Evolutionary conservation across 2,888 invertebrate genomes (phyloP).

Genomic region (Dendrolimus pini): DNA sequence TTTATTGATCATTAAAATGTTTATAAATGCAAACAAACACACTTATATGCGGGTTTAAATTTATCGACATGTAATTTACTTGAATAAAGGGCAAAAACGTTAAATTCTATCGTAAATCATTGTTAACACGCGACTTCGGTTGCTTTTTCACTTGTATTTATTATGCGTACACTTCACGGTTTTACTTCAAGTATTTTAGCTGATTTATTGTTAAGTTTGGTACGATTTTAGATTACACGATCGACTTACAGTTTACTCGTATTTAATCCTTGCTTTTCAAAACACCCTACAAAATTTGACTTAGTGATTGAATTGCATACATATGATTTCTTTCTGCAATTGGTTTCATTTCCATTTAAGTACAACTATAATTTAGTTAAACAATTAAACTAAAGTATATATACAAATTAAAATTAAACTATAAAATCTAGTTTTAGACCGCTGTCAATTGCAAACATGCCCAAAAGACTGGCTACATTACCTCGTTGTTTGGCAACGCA

Average conservation of each 20-base stretch:
- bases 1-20: neutral
- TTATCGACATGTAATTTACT: slow-evolving; percentile 56
- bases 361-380: too few relatives aligned
- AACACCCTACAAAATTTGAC: too few relatives aligned
- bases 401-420: too few relatives aligned
- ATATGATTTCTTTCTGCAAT: too few relatives aligned
- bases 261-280: too few relatives aligned
- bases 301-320: too few relatives aligned
- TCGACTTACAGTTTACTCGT: neutral
- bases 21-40: slow-evolving; percentile 21
- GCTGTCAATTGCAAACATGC: too few relatives aligned
- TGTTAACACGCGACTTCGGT: slow-evolving; percentile 43
- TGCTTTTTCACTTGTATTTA: slow-evolving; percentile 51
- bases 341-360: too few relatives aligned
- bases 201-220: slow-evolving; percentile 18
- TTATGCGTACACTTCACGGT: slow-evolving; percentile 50
- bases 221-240: slow-evolving; percentile 20
- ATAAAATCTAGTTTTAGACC: too few relatives aligned
- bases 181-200: slow-evolving; percentile 21
- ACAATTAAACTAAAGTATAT: too few relatives aligned
- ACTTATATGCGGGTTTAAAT: slow-evolving; percentile 46
- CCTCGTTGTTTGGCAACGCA: too few relatives aligned
- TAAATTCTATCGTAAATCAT: slow-evolving; percentile 51
- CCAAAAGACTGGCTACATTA: too few relatives aligned
- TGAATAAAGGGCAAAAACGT: slow-evolving; percentile 48